A percentile compares a stretch with the other conserved stretches of the same genome.
Evolutionary conservation across 2,797 vertebrate species (phyloP).

Genomic region (Leptoclinus maculatus): DNA sequence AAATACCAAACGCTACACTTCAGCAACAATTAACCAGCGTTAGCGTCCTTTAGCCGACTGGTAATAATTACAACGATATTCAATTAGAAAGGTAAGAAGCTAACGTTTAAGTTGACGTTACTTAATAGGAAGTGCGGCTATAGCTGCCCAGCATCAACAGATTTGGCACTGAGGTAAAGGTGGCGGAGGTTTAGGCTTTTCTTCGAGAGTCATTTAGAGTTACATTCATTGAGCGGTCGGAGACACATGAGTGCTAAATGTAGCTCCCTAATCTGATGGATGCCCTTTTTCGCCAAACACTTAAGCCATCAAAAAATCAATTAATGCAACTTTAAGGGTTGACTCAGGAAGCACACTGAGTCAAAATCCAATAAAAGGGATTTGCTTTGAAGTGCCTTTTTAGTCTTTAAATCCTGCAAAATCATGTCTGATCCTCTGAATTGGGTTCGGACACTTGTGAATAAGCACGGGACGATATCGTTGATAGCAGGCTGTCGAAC

Average conservation of each 20-base stretch:
- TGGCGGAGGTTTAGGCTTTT: background rate
- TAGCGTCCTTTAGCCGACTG: no score
- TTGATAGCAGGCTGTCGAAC: background rate
- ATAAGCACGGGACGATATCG: background rate
- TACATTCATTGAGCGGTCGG: background rate
- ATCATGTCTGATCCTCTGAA: background rate
- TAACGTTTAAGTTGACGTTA: background rate
- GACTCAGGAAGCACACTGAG: background rate
- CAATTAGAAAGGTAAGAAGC: background rate
- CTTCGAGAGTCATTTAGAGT: background rate
- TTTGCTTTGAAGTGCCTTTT: background rate
- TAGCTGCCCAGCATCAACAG: background rate
- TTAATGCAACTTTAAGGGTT: background rate
- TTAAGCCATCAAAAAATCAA: background rate
- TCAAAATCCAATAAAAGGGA: background rate
- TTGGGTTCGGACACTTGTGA: background rate
- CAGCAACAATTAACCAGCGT: background rate
- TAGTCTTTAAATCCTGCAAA: background rate
- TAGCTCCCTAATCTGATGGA: background rate
- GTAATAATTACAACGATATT: no score
- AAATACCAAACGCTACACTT: background rate
- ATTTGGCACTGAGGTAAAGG: background rate
- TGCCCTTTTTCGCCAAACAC: background rate
- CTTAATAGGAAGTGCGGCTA: background rate
- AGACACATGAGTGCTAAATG: background rate